Conservation (phyloP, 1,140 invertebrate genomes). For the Pseudoatta argentina region DNA sequence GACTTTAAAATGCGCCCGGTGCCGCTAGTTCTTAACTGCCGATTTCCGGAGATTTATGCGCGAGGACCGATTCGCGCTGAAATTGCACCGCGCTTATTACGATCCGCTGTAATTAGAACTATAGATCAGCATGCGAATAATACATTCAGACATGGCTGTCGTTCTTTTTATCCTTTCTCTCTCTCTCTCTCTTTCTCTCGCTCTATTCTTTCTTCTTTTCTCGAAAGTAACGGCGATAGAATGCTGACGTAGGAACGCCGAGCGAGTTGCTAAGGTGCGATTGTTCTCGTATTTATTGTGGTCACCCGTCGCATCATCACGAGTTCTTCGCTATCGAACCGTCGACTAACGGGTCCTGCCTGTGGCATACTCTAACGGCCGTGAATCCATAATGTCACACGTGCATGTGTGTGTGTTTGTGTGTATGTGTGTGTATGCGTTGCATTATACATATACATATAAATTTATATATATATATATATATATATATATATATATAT, state of each 20-base stretch:
- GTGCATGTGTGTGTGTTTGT: slow-evolving; percentile 59
- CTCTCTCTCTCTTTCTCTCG: background rate
- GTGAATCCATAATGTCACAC: slow-evolving; percentile 70
- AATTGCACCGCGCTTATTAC: slow-evolving; percentile 62
- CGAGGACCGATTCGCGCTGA: slow-evolving; percentile 46
- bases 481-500: background rate
- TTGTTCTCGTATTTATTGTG: slow-evolving; percentile 76
- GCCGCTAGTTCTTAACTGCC: slow-evolving; percentile 63
- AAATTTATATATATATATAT: background rate
- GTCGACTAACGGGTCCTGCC: slow-evolving; percentile 79
- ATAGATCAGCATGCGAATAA: slow-evolving; percentile 60
- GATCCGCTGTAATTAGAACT: slow-evolving; percentile 61
- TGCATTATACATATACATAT: no score
- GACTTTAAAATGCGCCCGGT: slow-evolving; percentile 59
- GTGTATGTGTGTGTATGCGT: slow-evolving; percentile 61
- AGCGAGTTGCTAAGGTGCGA: slow-evolving; percentile 54
- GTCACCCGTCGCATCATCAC: slow-evolving; percentile 77
- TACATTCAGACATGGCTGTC: slow-evolving; percentile 47
- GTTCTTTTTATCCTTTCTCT: background rate
- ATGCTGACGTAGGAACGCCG: background rate
- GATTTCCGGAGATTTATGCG: slow-evolving; percentile 67
- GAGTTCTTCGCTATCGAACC: slow-evolving; percentile 78
- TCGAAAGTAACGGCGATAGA: slow-evolving; percentile 15
- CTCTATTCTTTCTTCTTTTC: background rate
- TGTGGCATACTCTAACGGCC: slow-evolving; percentile 70